Base-by-base conservation (phyloP, 2,113 vertebrate species). In the Crocuta crocuta region DNA sequence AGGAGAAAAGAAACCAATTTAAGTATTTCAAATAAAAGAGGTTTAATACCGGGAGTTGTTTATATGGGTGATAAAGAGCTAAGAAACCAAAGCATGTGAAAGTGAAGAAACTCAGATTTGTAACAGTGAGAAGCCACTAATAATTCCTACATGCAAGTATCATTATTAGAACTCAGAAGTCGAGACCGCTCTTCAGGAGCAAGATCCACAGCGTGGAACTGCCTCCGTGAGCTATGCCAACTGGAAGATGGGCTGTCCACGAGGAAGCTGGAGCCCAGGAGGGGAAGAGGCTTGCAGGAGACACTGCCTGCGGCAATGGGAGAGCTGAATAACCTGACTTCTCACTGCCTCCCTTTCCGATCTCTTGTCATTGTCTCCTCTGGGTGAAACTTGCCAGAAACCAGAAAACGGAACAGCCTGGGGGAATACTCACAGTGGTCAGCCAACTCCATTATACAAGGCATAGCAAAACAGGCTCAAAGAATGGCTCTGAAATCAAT, bases 351-450 rank as follows among this genome's bases (percentile, higher is more conserved):
- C 23, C 48, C 39, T 50, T 12, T 53, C 3, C 23, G 53, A 15
- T 39, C 11, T 71, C 50, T 71, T 50, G 16, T 23, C n/a, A 58
- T 45, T 19, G 17, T 83, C 35, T 90, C 68, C n/a, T 45, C 12
- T 86, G 79, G 50, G 31, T 70, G 4, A 97, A 58, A 74, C 13
- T 31, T 58, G 11, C 24, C 31, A 33, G 66, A 89, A 96, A 76
- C 11, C 24, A 61, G 78, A 80, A 86, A 88, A 45, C 26, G 63
- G 0, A 26, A 10, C 17, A 68, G 33, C 0, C 21, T 33, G n/a
- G 19, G 10, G 70, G 76, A 31, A 35, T 0, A 43, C 11, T 68
- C 3, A 0, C 19, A 4, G 24, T 35, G 7, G 5, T 48, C 35
- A 68, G 31, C 11, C 66, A 76, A 39, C 5, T 15, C 15, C 15